These are phyloP conservation scores for Heteromurus nitidus DNA, from an alignment of 2,888 invertebrate genomes.

Conservation along the genomic window DNA sequence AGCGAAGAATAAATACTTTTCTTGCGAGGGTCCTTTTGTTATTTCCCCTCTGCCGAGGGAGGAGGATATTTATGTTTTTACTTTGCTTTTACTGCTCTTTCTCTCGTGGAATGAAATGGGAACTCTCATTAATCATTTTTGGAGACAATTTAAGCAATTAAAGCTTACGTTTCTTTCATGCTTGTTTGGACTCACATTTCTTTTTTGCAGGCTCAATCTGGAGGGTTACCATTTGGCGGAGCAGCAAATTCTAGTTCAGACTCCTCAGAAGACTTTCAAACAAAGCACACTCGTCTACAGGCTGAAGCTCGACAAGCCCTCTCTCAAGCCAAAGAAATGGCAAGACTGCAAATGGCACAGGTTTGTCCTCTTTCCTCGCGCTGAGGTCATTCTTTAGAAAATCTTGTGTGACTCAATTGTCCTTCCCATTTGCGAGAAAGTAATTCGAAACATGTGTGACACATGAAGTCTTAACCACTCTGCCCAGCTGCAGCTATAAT, in stretches of 20 bases:
- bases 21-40: not conserved
- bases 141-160: conserved; percentile 54
- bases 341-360: conserved; percentile 84
- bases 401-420: too few relatives aligned
- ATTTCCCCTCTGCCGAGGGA: not conserved
- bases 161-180: conserved; percentile 40
- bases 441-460: not conserved
- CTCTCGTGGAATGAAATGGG: conserved; percentile 36
- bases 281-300: conserved; percentile 87
- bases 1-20: conserved; percentile 20
- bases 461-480: not conserved
- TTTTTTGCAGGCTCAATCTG: conserved; percentile 68
- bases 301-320: conserved; percentile 91
- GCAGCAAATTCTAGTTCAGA: conserved; percentile 78
- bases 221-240: conserved; percentile 63
- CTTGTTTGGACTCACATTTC: conserved; percentile 7
- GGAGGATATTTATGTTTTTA: too few relatives aligned
- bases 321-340: conserved; percentile 93
- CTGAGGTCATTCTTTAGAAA: too few relatives aligned
- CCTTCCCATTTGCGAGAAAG: too few relatives aligned
- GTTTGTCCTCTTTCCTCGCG: conserved; percentile 46
- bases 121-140: conserved; percentile 51
- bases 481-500: not conserved
- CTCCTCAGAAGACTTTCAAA: conserved; percentile 83
- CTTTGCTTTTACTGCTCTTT: not conserved